Evolutionary conservation across 2,113 vertebrate species (phyloP).

Genomic region (Scolopax mira): DNA sequence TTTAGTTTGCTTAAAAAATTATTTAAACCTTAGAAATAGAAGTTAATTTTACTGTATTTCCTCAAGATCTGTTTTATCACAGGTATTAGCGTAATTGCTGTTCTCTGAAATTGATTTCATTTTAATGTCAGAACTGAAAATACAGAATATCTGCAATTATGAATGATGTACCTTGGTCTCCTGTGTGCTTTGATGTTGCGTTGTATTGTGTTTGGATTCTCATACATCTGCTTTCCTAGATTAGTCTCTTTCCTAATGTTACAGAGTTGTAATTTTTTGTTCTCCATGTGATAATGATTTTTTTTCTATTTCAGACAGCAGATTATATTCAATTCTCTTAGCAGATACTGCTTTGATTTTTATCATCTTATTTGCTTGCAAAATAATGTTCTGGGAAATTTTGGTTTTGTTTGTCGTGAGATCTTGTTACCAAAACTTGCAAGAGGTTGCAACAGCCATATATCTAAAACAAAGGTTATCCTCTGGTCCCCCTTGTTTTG

Average conservation of each 20-base stretch:
- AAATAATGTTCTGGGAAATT: neutral
- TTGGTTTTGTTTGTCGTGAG: neutral
- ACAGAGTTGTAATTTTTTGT: neutral
- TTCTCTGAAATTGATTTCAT: neutral
- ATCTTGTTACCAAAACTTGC: neutral
- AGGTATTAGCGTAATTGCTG: neutral
- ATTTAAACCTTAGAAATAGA: neutral
- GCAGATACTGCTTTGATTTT: neutral
- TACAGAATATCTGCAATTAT: neutral
- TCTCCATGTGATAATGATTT: neutral
- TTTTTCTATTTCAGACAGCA: neutral
- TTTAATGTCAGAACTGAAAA: neutral
- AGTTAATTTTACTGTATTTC: neutral
- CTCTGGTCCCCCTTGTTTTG: neutral
- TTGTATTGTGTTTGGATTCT: neutral
- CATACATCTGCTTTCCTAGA: neutral
- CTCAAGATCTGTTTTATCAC: neutral
- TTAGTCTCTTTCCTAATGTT: neutral
- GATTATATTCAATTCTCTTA: neutral
- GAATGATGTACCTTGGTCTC: neutral
- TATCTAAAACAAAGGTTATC: neutral
- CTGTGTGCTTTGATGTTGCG: neutral
- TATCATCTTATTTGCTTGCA: neutral
- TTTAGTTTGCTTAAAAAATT: neutral
- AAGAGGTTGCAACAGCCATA: neutral